Percentiles rank a stretch among this genome's conserved stretches.
These are phyloP conservation scores for Vanessa atalanta DNA, from an alignment of 1,140 invertebrate genomes.

Conservation along the genomic window DNA sequence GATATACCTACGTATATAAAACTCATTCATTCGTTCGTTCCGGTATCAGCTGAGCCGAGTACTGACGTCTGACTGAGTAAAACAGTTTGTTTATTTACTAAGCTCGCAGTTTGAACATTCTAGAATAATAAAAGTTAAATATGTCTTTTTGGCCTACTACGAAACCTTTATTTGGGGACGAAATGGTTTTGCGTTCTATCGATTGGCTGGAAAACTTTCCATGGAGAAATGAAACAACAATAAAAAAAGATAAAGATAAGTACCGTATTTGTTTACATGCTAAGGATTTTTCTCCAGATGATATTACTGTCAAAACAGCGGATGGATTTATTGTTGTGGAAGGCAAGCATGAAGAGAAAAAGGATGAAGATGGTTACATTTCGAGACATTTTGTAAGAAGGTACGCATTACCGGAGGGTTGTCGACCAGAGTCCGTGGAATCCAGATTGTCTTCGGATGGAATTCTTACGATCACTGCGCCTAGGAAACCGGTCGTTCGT, in stretches of 20 bases:
- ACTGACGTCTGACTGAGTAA: too few relatives aligned
- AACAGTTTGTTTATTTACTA: constrained; percentile 34
- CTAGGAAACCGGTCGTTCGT: constrained; percentile 44
- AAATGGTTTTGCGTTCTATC: constrained; percentile 60
- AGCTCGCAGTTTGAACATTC: constrained; percentile 36
- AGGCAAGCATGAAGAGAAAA: constrained; percentile 90
- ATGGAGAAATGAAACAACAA: constrained; percentile 57
- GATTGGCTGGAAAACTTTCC: constrained; percentile 69
- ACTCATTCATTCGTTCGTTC: constrained; percentile 25
- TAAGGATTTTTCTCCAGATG: constrained; percentile 91
- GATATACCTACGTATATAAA: neutral
- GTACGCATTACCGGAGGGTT: constrained; percentile 64
- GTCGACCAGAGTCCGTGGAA: constrained; percentile 48
- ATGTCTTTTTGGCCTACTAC: constrained; percentile 51
- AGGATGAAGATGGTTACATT: constrained; percentile 88
- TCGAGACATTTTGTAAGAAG: constrained; percentile 86
- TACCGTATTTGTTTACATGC: constrained; percentile 88
- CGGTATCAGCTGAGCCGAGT: constrained; percentile 34
- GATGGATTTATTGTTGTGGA: constrained; percentile 89
- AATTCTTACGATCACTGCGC: constrained; percentile 51
- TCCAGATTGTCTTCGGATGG: constrained; percentile 58
- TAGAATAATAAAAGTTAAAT: constrained; percentile 36
- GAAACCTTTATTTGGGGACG: constrained; percentile 58
- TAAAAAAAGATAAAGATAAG: constrained; percentile 55
- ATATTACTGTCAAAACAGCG: constrained; percentile 91